phyloP scores from a whole-genome alignment of 2,888 invertebrate species.

The Synergus japonicus region DNA sequence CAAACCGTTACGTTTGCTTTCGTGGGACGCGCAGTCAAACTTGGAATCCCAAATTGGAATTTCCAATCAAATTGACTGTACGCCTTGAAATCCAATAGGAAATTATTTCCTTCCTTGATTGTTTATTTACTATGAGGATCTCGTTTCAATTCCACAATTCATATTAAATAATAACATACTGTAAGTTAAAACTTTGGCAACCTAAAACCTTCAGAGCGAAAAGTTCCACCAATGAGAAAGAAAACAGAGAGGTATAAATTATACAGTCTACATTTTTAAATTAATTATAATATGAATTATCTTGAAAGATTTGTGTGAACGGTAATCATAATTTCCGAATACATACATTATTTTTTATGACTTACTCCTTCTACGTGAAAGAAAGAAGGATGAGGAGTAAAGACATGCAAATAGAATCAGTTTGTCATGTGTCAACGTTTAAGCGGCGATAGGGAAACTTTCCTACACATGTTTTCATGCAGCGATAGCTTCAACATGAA shows the following conservation, averaged over 20 bases:
- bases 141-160: neutral
- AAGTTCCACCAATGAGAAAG: too few relatives aligned
- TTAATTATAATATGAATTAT: too few relatives aligned
- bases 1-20: slow-evolving; percentile 5
- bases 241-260: too few relatives aligned
- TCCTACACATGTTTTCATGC: neutral
- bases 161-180: neutral
- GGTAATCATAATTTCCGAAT: neutral
- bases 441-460: slow-evolving; percentile 1
- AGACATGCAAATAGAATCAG: slow-evolving; percentile 26
- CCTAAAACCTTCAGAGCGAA: too few relatives aligned
- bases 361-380: neutral
- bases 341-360: neutral
- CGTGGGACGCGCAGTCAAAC: neutral
- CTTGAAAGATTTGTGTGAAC: neutral
- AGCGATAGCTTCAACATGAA: neutral
- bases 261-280: too few relatives aligned
- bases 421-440: slow-evolving; percentile 28
- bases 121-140: neutral
- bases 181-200: too few relatives aligned
- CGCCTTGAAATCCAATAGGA: neutral
- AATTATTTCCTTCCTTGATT: neutral
- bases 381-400: neutral
- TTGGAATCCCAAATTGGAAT: neutral
- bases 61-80: neutral